Conservation (phyloP, 1,140 invertebrate genomes). For the Littorina saxatilis region DNA sequence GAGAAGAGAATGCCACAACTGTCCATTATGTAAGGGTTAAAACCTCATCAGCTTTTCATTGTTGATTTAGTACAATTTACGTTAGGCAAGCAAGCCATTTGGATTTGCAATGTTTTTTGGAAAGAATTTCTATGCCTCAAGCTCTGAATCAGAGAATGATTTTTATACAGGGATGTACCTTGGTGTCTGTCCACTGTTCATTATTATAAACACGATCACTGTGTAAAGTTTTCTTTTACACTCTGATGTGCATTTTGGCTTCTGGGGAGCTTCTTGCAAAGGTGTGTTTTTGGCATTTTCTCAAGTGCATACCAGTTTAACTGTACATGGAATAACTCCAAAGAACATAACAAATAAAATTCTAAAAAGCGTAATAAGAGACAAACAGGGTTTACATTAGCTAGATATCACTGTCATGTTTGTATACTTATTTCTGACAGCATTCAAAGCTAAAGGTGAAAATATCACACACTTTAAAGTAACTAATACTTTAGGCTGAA, state of each 20-base stretch:
- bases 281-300: too few relatives aligned
- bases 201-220: conserved; percentile 6
- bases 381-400: too few relatives aligned
- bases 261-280: conserved; percentile 25
- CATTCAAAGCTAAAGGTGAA: too few relatives aligned
- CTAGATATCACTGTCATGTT: too few relatives aligned
- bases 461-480: too few relatives aligned
- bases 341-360: too few relatives aligned
- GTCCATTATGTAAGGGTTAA: too few relatives aligned
- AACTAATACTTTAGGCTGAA: too few relatives aligned
- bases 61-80: background rate
- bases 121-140: background rate
- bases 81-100: background rate
- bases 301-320: too few relatives aligned
- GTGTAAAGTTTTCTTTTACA: conserved; percentile 31
- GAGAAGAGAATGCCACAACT: background rate
- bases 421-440: too few relatives aligned
- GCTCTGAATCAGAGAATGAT: conserved; percentile 32
- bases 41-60: background rate
- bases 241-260: conserved; percentile 24
- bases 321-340: too few relatives aligned
- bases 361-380: too few relatives aligned
- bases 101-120: background rate
- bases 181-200: background rate
- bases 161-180: background rate